These are phyloP conservation scores for Perca flavescens DNA, from an alignment of 2,113 vertebrate genomes.

Conservation along the genomic window DNA sequence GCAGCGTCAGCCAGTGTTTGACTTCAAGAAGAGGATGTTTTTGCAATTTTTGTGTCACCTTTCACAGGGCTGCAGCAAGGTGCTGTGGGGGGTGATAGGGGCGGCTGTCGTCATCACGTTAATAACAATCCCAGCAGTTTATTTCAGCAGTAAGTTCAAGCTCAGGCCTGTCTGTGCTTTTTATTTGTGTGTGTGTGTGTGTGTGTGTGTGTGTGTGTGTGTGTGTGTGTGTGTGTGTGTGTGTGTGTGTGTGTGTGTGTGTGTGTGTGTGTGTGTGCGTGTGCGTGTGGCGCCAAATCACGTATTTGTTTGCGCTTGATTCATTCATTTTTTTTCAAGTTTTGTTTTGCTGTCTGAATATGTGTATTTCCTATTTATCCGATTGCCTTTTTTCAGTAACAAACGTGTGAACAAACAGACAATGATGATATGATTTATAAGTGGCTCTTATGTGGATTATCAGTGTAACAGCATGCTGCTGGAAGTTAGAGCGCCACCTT, in stretches of 20 bases:
- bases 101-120: conserved; percentile 81
- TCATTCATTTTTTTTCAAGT: no score
- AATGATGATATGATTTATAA: neutral
- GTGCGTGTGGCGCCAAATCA: no score
- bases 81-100: conserved; percentile 73
- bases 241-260: neutral
- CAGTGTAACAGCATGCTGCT: neutral
- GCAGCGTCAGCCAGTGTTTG: conserved; percentile 18
- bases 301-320: no score
- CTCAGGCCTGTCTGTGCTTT: neutral
- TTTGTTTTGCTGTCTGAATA: neutral
- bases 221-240: neutral
- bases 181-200: neutral
- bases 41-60: conserved; percentile 47
- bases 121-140: conserved; percentile 81
- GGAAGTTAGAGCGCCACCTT: conserved; percentile 64
- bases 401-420: neutral
- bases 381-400: neutral
- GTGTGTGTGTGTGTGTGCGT: neutral
- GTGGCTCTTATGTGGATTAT: neutral
- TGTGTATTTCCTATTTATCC: neutral
- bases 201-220: neutral
- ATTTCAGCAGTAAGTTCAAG: conserved; percentile 82
- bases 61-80: conserved; percentile 80
- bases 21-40: conserved; percentile 4